A percentile compares a stretch with the other conserved stretches of the same genome.
Conservation (phyloP, 2,113 vertebrate species). For the Phoxinus phoxinus region DNA sequence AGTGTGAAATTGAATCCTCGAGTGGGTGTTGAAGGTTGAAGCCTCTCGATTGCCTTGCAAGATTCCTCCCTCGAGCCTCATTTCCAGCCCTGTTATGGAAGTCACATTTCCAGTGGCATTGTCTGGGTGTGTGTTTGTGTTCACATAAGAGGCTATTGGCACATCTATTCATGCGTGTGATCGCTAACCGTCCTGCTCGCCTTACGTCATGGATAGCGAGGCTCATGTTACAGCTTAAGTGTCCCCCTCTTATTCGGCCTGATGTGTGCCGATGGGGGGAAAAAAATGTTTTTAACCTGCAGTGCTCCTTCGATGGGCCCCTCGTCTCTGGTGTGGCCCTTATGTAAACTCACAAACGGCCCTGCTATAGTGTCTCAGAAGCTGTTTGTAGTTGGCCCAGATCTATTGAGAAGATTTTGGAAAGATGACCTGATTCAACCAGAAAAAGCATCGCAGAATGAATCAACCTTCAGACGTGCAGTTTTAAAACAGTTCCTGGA, state of each 20-base stretch:
- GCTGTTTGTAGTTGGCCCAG: background rate
- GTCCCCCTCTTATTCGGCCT: slow-evolving; percentile 32
- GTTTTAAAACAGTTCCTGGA: background rate
- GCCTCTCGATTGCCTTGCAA: background rate
- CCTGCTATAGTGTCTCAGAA: background rate
- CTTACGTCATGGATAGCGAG: slow-evolving; percentile 68
- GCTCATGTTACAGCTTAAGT: slow-evolving; percentile 67
- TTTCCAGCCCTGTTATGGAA: slow-evolving; percentile 37
- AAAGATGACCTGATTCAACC: background rate
- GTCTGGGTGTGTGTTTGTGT: slow-evolving; percentile 52
- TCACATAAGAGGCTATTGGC: slow-evolving; percentile 64
- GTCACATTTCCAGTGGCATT: slow-evolving; percentile 29
- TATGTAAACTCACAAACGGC: slow-evolving; percentile 24
- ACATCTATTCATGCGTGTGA: slow-evolving; percentile 74
- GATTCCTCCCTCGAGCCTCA: slow-evolving; percentile 6
- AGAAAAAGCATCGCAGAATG: background rate
- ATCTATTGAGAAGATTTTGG: background rate
- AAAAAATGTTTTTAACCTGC: slow-evolving; percentile 39
- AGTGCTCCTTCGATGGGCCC: slow-evolving; percentile 15
- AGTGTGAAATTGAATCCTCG: slow-evolving; percentile 11
- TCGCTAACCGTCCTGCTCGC: slow-evolving; percentile 71
- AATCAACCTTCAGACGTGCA: background rate
- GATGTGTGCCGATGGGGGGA: slow-evolving; percentile 3
- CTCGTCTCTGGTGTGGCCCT: slow-evolving; percentile 8
- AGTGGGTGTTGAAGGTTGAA: slow-evolving; percentile 6